Evolutionary conservation across 2,888 invertebrate species (phyloP), one percentile per base, ranked within the genome.

Genomic region (Ophion slaviceki): DNA sequence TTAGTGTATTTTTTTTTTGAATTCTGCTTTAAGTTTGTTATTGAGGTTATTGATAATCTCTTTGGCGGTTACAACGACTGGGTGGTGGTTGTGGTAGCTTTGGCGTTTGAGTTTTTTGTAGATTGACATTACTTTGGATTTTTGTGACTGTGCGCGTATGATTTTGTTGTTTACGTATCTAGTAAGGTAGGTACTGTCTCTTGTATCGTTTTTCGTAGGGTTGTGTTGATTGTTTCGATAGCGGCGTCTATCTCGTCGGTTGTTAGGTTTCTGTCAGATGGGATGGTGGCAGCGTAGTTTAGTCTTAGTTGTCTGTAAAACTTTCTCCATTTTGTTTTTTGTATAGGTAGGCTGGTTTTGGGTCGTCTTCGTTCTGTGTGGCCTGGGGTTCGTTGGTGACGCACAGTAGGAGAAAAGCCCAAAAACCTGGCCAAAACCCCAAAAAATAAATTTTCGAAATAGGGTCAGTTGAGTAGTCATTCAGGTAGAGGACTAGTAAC

Each of bases 91-190:
- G 6, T 24, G 28, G 45, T 62, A 45, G 1, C 20, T 24, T 17
- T 8, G 40, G 2, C 74, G 62, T 10, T 28, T 75, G 45, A 75
- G 62, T 7, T 75, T 62, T 7, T 75, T 62, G 8, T 75, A 28
- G 0, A 62, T 28, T 45, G 62, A 17, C 5, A 75, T 62, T 62
- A 75, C 17, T 75, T 75, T 75, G 17, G 62, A 14, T 40, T 75
- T 75, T 24, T 11, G 62, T 1, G 40, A 6, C 17, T 75, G 74
- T 10, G 4, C 6, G 1, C 28, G 61, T 45, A 24, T 75, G 8
- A 75, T 75, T 62, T 47, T 75, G 36, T 62, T 75, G 45, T 75
- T 75, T 7, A 45, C 45, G 17, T 75, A 75, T n/a, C n/a, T n/a
- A n/a, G n/a, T n/a, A n/a, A 40, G 10, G 61, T 74, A 8, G 72